Evolutionary conservation across 2,888 invertebrate genomes (phyloP).

Genomic region (Koerneria pararmatus): DNA sequence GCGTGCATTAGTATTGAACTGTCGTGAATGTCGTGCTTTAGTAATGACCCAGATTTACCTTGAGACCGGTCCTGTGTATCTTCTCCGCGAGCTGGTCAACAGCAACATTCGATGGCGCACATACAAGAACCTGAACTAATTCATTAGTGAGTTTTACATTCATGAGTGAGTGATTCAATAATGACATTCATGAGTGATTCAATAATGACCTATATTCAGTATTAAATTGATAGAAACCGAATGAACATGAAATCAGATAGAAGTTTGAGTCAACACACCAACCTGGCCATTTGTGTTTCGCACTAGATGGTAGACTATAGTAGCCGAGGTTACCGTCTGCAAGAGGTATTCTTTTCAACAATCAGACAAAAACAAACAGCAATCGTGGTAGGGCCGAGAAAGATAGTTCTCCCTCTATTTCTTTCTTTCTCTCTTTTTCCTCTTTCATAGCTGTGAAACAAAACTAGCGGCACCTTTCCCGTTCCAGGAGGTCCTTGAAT

Average conservation of each 20-base stretch:
- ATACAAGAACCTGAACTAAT: slow-evolving; percentile 80
- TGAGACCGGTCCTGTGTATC: slow-evolving; percentile 92
- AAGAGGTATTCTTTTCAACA: background rate
- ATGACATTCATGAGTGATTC: background rate
- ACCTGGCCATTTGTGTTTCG: slow-evolving; percentile 69
- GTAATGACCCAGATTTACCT: too few relatives aligned
- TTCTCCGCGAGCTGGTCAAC: slow-evolving; percentile 98
- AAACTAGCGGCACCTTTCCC: slow-evolving; percentile 34
- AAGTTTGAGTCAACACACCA: background rate
- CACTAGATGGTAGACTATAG: slow-evolving; percentile 94
- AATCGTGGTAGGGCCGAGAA: background rate
- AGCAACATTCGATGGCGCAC: slow-evolving; percentile 97
- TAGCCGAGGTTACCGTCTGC: slow-evolving; percentile 95
- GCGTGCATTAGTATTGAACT: background rate
- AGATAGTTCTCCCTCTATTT: background rate
- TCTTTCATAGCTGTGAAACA: background rate
- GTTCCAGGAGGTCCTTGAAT: slow-evolving; percentile 73
- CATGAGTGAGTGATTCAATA: background rate
- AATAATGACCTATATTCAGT: background rate
- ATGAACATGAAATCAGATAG: background rate
- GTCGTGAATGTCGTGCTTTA: too few relatives aligned
- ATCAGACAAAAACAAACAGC: slow-evolving; percentile 67
- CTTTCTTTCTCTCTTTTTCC: background rate
- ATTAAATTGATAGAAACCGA: background rate
- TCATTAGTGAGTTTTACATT: background rate